Evolutionary conservation across 2,888 invertebrate species (phyloP).

Genomic region (Meteorus colon): DNA sequence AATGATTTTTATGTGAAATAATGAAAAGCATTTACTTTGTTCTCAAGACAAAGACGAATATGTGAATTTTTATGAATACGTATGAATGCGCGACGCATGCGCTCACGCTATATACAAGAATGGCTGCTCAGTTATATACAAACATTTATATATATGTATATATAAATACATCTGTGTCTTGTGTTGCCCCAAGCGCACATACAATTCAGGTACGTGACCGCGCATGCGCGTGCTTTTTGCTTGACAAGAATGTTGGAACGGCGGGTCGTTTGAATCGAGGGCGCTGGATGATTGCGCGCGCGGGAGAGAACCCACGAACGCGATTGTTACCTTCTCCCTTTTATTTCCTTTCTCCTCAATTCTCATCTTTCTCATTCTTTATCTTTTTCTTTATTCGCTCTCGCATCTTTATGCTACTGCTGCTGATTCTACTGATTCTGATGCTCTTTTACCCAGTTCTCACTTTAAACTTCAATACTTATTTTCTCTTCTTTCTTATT

Average conservation of each 20-base stretch:
- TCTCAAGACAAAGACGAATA: conserved; percentile 44
- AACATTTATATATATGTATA: background rate
- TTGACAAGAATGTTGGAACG: conserved; percentile 66
- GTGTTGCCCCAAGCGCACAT: conserved; percentile 17
- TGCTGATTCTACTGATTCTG: background rate
- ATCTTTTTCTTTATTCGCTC: conserved; percentile 22
- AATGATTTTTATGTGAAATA: background rate
- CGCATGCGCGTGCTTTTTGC: conserved; percentile 69
- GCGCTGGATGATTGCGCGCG: conserved; percentile 62
- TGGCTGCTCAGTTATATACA: conserved; percentile 25
- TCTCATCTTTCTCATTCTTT: background rate
- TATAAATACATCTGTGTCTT: background rate
- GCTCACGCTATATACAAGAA: conserved; percentile 40
- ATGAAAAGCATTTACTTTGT: no score
- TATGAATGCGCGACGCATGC: conserved; percentile 9
- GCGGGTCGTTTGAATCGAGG: conserved; percentile 71
- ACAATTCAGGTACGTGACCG: conserved; percentile 60
- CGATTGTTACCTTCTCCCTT: conserved; percentile 65
- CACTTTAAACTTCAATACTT: conserved; percentile 3
- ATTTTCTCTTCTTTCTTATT: conserved; percentile 1
- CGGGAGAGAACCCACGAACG: conserved; percentile 49
- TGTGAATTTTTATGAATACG: conserved; percentile 47
- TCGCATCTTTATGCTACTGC: background rate
- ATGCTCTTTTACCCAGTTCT: conserved; percentile 27
- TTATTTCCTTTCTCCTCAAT: conserved; percentile 37